phyloP scores from a whole-genome alignment of 2,797 vertebrate species.

The Malacoraja senta region DNA sequence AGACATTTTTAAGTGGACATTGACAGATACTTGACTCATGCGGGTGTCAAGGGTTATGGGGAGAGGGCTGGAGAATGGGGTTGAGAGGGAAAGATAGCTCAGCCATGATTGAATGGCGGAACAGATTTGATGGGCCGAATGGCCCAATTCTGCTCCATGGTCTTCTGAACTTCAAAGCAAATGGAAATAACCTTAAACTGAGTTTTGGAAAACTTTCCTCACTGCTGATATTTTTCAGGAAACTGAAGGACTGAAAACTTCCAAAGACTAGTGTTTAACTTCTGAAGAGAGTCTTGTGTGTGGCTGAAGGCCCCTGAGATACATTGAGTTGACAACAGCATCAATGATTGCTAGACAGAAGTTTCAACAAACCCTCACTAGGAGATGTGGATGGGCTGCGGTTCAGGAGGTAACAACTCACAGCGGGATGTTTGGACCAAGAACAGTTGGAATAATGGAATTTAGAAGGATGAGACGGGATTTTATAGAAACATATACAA shows the following conservation, averaged over 20 bases:
- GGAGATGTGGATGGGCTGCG: background rate
- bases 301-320: background rate
- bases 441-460: background rate
- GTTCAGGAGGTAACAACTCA: background rate
- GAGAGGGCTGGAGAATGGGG: too few species aligned
- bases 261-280: background rate
- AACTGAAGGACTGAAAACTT: background rate
- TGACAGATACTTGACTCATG: too few species aligned
- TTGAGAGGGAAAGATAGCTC: too few species aligned
- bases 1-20: too few species aligned
- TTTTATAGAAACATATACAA: too few species aligned
- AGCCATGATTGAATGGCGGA: too few species aligned
- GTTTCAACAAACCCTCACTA: background rate
- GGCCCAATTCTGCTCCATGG: too few species aligned
- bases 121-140: too few species aligned
- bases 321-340: background rate
- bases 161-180: too few species aligned
- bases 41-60: too few species aligned
- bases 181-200: background rate
- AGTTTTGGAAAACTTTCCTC: background rate
- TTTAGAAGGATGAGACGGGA: too few species aligned
- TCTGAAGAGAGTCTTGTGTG: background rate
- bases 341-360: background rate
- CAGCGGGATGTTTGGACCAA: background rate
- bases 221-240: background rate